Conservation (phyloP, 2,888 invertebrate genomes). For the Meandrusa payeni region DNA sequence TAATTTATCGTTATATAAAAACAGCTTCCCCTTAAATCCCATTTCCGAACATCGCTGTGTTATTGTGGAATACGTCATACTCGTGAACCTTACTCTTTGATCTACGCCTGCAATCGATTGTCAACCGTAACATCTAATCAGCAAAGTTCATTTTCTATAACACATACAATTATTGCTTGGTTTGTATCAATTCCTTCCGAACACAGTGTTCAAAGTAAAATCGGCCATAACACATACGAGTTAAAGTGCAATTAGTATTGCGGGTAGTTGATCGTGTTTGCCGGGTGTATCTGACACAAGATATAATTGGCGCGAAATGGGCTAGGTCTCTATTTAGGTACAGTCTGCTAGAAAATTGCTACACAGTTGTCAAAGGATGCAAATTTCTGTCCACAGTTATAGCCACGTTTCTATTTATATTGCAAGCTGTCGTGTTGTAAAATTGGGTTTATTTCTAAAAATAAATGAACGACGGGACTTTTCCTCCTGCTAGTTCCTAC, state of each 20-base stretch:
- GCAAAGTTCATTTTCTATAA: constrained; percentile 44
- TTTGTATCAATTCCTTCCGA: constrained; percentile 48
- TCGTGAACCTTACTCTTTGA: constrained; percentile 59
- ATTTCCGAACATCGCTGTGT: constrained; percentile 61
- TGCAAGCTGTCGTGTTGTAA: background rate
- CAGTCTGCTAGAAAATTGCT: constrained; percentile 47
- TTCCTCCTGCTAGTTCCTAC: too few relatives aligned
- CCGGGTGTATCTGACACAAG: constrained; percentile 66
- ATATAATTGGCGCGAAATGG: constrained; percentile 76
- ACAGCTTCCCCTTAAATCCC: constrained; percentile 52
- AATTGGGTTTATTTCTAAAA: background rate
- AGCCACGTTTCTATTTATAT: constrained; percentile 12
- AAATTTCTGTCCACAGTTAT: constrained; percentile 13
- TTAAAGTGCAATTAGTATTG: constrained; percentile 8
- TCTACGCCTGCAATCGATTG: constrained; percentile 42
- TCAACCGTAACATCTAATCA: constrained; percentile 34
- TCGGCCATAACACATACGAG: constrained; percentile 1
- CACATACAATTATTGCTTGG: constrained; percentile 37
- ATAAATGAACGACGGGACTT: too few relatives aligned
- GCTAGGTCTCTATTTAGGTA: constrained; percentile 52
- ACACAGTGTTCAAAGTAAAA: constrained; percentile 13
- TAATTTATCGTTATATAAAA: too few relatives aligned
- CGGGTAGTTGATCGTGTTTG: constrained; percentile 30
- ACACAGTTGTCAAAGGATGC: constrained; percentile 25
- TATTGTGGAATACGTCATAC: constrained; percentile 67